A percentile compares a stretch with the other conserved stretches of the same genome.
Evolutionary conservation across 2,113 vertebrate genomes (phyloP).

Genomic region (Panthera tigris): DNA sequence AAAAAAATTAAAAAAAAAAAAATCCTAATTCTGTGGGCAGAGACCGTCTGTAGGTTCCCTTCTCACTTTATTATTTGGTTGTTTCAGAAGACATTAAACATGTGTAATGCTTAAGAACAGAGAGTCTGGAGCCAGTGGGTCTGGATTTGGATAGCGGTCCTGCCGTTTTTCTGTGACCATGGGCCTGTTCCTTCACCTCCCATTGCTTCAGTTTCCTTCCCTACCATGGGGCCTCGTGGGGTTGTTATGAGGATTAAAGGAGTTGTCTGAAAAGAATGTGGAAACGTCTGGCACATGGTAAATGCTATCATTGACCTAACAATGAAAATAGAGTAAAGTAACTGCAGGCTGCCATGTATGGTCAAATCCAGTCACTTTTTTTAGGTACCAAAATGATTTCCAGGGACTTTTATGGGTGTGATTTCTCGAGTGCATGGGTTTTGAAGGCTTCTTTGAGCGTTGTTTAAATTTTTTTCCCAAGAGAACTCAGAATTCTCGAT

Average conservation of each 20-base stretch:
- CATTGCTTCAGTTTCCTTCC: not conserved
- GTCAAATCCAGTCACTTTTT: not conserved
- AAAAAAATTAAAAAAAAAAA: not conserved
- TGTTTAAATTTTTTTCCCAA: conserved; percentile 31
- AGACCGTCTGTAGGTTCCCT: not conserved
- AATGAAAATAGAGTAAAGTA: not conserved
- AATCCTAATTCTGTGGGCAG: not conserved
- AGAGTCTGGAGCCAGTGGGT: not conserved
- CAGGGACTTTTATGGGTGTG: not conserved
- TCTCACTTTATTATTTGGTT: not conserved
- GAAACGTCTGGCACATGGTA: not conserved
- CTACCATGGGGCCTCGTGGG: not conserved
- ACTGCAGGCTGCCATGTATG: not conserved
- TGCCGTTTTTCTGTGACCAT: not conserved
- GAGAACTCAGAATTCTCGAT: conserved; percentile 60
- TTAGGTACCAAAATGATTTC: not conserved
- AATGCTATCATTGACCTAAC: not conserved
- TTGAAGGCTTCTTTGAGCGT: not conserved
- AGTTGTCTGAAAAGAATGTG: not conserved
- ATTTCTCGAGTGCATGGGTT: not conserved
- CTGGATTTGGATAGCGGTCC: not conserved
- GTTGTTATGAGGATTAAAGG: not conserved
- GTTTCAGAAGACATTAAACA: not conserved
- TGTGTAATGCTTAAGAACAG: not conserved
- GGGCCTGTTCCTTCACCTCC: not conserved